phyloP scores from a whole-genome alignment of 2,888 invertebrate species.

The Lutraria lutraria region DNA sequence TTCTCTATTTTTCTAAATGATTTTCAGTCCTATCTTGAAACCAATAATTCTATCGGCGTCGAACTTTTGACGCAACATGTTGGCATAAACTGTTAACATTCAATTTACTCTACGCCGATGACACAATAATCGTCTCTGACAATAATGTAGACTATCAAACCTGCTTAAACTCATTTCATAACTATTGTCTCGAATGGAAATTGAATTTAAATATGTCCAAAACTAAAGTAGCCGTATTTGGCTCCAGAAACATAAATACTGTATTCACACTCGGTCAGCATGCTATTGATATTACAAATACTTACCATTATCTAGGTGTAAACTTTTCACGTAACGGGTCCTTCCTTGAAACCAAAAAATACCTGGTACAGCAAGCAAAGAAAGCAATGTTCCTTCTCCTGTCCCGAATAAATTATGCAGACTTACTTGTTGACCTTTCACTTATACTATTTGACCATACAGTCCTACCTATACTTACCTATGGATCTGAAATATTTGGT shows the following conservation, averaged over 20 bases:
- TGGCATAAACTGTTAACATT: too few relatives aligned
- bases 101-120: too few relatives aligned
- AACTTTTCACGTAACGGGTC: too few relatives aligned
- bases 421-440: conserved; percentile 29
- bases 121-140: too few relatives aligned
- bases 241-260: conserved; percentile 18
- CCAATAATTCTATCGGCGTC: too few relatives aligned
- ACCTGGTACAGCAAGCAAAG: too few relatives aligned
- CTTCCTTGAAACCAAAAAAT: too few relatives aligned
- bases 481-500: conserved; percentile 53
- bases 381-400: conserved; percentile 44
- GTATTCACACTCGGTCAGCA: conserved; percentile 23
- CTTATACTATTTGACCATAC: conserved; percentile 45
- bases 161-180: conserved; percentile 25
- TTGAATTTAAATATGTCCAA: conserved; percentile 51
- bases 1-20: too few relatives aligned
- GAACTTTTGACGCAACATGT: too few relatives aligned
- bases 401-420: conserved; percentile 41
- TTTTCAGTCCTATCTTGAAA: too few relatives aligned
- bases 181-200: too few relatives aligned
- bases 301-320: conserved; percentile 53
- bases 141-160: conserved; percentile 36
- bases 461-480: conserved; percentile 48
- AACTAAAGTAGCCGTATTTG: conserved; percentile 55
- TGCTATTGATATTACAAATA: conserved; percentile 36